phyloP scores from a whole-genome alignment of 2,888 invertebrate genomes.

The Lepetodrilus schrolli region DNA sequence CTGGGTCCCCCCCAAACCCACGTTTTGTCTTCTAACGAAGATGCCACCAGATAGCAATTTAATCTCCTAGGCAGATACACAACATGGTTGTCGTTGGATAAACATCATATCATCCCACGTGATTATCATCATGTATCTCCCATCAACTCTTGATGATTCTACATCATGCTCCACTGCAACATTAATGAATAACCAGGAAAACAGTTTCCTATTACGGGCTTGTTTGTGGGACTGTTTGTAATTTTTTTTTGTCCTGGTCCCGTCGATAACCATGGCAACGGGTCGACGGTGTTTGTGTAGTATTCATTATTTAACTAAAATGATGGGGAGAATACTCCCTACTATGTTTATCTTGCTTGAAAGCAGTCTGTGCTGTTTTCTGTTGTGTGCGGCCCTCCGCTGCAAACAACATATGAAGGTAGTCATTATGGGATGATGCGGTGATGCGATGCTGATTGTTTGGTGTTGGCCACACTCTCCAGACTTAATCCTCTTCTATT shows the following conservation, averaged over 20 bases:
- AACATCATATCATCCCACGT: neutral
- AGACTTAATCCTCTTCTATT: neutral
- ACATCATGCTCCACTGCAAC: neutral
- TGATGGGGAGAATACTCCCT: neutral
- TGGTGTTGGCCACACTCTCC: neutral
- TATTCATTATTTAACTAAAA: conserved; percentile 21
- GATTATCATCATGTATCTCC: neutral
- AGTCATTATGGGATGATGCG: conserved; percentile 11
- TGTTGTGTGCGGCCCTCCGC: neutral
- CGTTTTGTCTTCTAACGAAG: too few relatives aligned
- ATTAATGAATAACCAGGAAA: conserved; percentile 5
- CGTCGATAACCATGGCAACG: conserved; percentile 7
- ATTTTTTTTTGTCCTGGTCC: neutral
- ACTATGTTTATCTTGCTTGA: neutral
- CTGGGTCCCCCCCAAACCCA: neutral
- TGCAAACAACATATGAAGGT: conserved; percentile 17
- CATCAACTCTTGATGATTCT: conserved; percentile 12
- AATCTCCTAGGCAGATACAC: neutral
- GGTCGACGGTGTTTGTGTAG: neutral
- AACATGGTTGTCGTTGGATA: conserved; percentile 1
- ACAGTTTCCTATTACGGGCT: conserved; percentile 18
- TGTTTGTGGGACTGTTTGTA: conserved; percentile 7
- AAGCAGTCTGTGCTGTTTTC: neutral
- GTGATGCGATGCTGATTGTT: neutral
- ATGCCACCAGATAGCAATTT: conserved; percentile 1